Base-by-base conservation (phyloP, 2,888 invertebrate species). In the Nephrotoma guestfalica region DNA sequence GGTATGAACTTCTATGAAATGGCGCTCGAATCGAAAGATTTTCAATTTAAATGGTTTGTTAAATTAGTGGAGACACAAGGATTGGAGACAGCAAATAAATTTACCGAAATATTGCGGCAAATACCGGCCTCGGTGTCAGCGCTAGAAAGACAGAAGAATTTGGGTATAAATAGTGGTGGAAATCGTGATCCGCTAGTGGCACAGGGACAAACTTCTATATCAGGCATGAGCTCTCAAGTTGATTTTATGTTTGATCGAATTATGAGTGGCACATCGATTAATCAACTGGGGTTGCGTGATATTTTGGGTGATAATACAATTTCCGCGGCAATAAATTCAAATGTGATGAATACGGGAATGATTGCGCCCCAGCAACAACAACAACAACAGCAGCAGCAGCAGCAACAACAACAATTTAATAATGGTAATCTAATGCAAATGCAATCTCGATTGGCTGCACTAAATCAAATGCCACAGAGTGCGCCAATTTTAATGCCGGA, bases 1-100 rank as follows among this genome's bases (percentile, higher is more conserved):
- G 93, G 93, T 88, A 92, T 93, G 90, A 92, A 92, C 83, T 91
- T 94, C 87, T 93, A 93, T 83, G 94, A 94, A 88, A 93, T 93
- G 92, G 91, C 93, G 0, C 90, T 92, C 87, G 93, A 93, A 88
- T 92, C 93, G 41, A 92, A 92, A 88, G 92, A 92, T 87, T 91
- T 91, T 88, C 93, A 93, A 88, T 90, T 92, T 86, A 92, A 92
- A 88, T 94, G 94, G 94, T 94, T 93, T 88, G 90, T 92, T 40
- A 93, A 93, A 88, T 89, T 94, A 41, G 89, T 93, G 43, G 93
- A 93, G 87, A 92, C 92, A 0, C 92, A 92, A 86, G 94, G 94
- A 0, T 90, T 92, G 57, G 93, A 93, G 86, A 93, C 93, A 2
- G 94, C 94, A 0, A 93, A 92, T 88, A 93, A 93, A 89, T 94